Evolutionary conservation across 2,113 vertebrate genomes (phyloP).

Genomic region (Colaptes auratus): DNA sequence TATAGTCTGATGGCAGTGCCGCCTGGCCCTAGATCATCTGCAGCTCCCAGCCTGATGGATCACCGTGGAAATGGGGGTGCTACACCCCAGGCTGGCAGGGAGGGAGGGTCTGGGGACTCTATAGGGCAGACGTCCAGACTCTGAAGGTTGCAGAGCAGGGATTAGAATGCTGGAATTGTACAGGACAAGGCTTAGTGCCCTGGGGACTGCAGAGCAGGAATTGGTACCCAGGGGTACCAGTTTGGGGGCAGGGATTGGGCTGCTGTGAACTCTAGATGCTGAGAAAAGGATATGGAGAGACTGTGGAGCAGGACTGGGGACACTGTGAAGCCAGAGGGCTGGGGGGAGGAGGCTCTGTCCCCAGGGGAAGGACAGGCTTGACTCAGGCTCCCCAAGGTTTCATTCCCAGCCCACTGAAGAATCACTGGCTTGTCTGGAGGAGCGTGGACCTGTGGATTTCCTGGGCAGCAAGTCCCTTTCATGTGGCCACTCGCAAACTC

Average conservation of each 20-base stretch:
- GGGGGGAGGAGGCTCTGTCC: neutral
- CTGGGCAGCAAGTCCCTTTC: slow-evolving; percentile 53
- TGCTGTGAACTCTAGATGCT: neutral
- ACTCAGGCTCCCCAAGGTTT: neutral
- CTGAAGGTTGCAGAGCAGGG: neutral
- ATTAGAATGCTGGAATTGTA: neutral
- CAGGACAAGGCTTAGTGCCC: neutral
- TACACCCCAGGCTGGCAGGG: neutral
- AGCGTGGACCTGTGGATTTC: slow-evolving; percentile 46
- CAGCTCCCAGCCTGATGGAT: neutral
- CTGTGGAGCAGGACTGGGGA: neutral
- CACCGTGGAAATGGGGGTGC: neutral
- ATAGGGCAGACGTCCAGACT: neutral
- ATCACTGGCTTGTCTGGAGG: slow-evolving; percentile 29
- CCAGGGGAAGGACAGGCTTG: neutral
- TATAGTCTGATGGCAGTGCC: neutral
- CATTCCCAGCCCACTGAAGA: slow-evolving; percentile 33
- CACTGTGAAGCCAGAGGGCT: neutral
- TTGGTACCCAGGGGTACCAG: neutral
- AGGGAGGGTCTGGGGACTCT: neutral
- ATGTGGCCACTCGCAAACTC: slow-evolving; percentile 55
- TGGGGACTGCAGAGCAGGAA: neutral
- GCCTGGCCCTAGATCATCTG: slow-evolving; percentile 57
- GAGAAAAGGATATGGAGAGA: neutral
- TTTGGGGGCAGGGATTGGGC: neutral